Base-by-base conservation (phyloP, 2,888 invertebrate species). In the Sesia bembeciformis region DNA sequence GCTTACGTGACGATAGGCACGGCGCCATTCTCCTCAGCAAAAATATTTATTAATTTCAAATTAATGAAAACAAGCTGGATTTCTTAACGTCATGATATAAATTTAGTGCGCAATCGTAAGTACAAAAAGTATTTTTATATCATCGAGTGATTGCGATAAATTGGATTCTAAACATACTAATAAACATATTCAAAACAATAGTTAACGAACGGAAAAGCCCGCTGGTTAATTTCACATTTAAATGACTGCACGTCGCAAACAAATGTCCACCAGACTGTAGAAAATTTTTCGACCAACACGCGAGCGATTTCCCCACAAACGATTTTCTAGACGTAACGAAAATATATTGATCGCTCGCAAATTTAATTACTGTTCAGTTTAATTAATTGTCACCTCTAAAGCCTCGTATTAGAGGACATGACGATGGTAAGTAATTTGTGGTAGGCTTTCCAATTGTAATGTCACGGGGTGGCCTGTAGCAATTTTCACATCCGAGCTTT, bases 401-500 rank as follows among this genome's bases (percentile, higher is more conserved):
- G 54, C 72, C 54, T 59, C 59, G 70, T 58, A 62, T 71, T 74
- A 76, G 62, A 65, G 58, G 52, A 53, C 53, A 56, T 50, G 51
- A 52, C 40, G 49, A 53, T 56, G 55, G 58, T 53, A 56, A 56
- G 64, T 60, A 65, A 66, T 68, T 62, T 71, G 62, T 57, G 63
- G 62, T 56, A 56, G 56, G 57, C 58, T 60, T 57, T 58, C 62
- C 64, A 67, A 74, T 69, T 64, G 70, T 70, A 72, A 70, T 77
- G 70, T 63, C 65, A 63, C 64, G 67, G 66, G 60, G 66, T 68
- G 62, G 65, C 67, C 70, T 65, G 66, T 60, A 72, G 74, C 68
- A 72, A 78, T 78, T 81, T 81, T 75, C 68, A 62, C 64, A 66
- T 70, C 65, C 72, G 64, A 62, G 66, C 64, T 68, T 63, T 67